Evolutionary conservation across 2,113 vertebrate species (phyloP), one percentile per base, ranked within the genome.

Genomic region (Nycticorax nycticorax): DNA sequence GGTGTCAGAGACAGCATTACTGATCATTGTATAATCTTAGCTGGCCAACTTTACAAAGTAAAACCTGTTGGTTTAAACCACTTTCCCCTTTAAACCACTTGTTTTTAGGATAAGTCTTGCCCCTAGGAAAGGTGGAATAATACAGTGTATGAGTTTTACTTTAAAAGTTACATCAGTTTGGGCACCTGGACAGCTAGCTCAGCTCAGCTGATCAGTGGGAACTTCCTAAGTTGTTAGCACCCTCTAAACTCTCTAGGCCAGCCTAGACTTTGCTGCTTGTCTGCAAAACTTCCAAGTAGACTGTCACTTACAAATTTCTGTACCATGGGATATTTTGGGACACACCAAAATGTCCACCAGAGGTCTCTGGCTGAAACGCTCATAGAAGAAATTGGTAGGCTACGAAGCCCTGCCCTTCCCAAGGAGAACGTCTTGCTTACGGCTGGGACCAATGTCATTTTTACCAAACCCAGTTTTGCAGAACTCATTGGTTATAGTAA

Each of bases 101-200:
- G 26, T 5, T 37, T 88, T 52, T 50, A 59, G 19, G 28, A 5
- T 50, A 56, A 63, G 4, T 68, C 35, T 79, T 72, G 76, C 13
- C 22, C 32, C 13, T 47, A 13, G 17, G 0, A 0, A 90, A 72
- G 17, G 12, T 66, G 11, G 4, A 85, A 63, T 50, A 55, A 56
- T 32, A 18, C 21, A 75, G 26, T 3, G 1, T 39, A 10, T 2
- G 6, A 88, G 13, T 56, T 93, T 93, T 79, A 60, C 39, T 41
- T 41, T 0, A 82, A 67, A 75, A 45, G 8, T 59, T 75, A 0
- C 47, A n/a, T 63, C 24, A 12, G 0, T 93, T 82, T 85, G 26
- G n/a, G 33, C 17, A 72, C 14, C 37, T 59, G 43, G 18, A 55
- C 13, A 59, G 43, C 39, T 53, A 85, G 24, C 47, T 80, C 68